A percentile compares a stretch with the other conserved stretches of the same genome.
Conservation (phyloP, 2,888 invertebrate genomes). For the Catocala sponsa region DNA sequence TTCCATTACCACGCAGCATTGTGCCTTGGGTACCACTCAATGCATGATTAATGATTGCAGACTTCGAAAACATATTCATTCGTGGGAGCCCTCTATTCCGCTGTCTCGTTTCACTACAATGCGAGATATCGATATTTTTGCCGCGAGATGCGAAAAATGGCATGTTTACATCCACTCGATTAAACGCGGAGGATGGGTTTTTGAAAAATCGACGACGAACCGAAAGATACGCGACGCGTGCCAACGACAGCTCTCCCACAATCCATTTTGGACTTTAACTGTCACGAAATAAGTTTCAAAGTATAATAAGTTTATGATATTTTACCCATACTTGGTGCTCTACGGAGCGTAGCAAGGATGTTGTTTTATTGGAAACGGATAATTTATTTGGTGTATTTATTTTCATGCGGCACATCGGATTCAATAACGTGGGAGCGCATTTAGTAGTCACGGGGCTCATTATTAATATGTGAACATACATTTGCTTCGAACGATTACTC, state of each 20-base stretch:
- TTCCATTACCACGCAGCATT: constrained; percentile 75
- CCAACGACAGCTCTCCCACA: constrained; percentile 39
- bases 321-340: constrained; percentile 56
- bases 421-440: constrained; percentile 78
- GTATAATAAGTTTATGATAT: constrained; percentile 25
- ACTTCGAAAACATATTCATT: constrained; percentile 82
- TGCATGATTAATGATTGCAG: constrained; percentile 82
- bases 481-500: constrained; percentile 5
- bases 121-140: constrained; percentile 74
- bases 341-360: constrained; percentile 71
- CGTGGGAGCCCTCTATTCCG: constrained; percentile 70
- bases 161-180: constrained; percentile 86
- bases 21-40: constrained; percentile 72
- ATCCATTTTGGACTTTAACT: constrained; percentile 49
- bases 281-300: constrained; percentile 50
- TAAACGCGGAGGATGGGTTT: constrained; percentile 77
- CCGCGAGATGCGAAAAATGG: constrained; percentile 81
- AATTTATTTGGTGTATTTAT: constrained; percentile 86
- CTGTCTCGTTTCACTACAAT: constrained; percentile 69
- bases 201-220: constrained; percentile 76
- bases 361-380: constrained; percentile 86
- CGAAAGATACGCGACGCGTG: constrained; percentile 72
- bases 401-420: constrained; percentile 73
- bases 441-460: constrained; percentile 34
- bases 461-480: constrained; percentile 29